These are phyloP conservation scores for Todiramphus saurophagus DNA, from an alignment of 2,113 vertebrate genomes.

Conservation along the genomic window DNA sequence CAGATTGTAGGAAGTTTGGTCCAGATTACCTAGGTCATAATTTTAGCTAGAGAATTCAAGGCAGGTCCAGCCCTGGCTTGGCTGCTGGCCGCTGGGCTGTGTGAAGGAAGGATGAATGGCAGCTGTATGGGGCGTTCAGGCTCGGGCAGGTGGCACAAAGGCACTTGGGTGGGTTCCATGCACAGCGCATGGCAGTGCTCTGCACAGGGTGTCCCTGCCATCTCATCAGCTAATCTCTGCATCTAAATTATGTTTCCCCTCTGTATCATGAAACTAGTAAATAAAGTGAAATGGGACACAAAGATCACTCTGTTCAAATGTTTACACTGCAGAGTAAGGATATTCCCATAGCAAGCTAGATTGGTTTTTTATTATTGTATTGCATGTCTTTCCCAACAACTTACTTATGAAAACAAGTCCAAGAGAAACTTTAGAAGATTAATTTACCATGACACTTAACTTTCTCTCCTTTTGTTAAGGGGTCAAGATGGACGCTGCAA, in stretches of 20 bases:
- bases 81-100: neutral
- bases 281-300: neutral
- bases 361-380: neutral
- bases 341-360: neutral
- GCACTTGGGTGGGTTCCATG: fast-evolving
- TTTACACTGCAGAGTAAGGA: neutral
- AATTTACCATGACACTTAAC: neutral
- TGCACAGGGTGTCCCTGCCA: neutral
- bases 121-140: fast-evolving
- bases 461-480: constrained; percentile 72
- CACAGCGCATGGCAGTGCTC: fast-evolving
- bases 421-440: neutral
- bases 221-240: neutral
- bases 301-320: neutral
- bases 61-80: neutral
- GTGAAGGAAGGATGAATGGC: neutral
- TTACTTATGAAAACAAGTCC: neutral
- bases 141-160: fast-evolving
- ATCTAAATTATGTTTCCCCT: neutral
- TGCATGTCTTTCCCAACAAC: neutral
- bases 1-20: neutral
- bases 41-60: neutral
- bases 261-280: neutral
- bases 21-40: neutral
- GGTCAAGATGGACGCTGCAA: constrained; percentile 95